A percentile compares a stretch with the other conserved stretches of the same genome.
Conservation (phyloP, 2,797 vertebrate genomes). For the Rhabdophis nuchalis region DNA sequence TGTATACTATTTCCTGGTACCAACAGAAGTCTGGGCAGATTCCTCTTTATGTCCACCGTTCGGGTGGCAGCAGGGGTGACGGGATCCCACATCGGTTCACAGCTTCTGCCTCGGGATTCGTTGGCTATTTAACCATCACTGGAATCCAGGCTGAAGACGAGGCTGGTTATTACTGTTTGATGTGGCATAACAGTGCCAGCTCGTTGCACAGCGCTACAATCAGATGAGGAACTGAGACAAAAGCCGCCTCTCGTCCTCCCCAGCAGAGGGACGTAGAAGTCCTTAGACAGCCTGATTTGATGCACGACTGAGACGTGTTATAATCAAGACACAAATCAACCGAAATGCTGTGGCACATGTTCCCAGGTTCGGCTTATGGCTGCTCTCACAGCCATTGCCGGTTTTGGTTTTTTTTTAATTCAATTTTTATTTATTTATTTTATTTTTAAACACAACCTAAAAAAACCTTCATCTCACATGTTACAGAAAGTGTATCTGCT, state of each 20-base stretch:
- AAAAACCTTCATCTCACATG: too few species aligned
- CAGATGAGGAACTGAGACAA: background rate
- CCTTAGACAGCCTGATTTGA: too few species aligned
- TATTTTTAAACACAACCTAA: too few species aligned
- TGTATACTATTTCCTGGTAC: background rate
- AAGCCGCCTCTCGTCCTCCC: background rate
- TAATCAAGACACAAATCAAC: background rate
- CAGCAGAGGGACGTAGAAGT: background rate
- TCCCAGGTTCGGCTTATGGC: too few species aligned
- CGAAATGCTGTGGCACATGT: accelerated
- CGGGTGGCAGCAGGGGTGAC: background rate
- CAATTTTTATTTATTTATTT: too few species aligned
- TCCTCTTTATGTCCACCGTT: background rate
- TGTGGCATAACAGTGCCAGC: background rate
- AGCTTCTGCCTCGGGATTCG: background rate
- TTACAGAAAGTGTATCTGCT: too few species aligned
- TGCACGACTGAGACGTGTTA: too few species aligned
- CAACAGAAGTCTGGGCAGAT: background rate
- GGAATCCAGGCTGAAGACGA: background rate
- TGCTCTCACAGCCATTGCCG: too few species aligned
- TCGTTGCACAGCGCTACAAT: background rate
- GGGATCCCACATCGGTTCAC: background rate
- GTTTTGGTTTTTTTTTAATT: too few species aligned
- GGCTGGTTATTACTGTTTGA: background rate
- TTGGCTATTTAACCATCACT: background rate